These are phyloP conservation scores for Dryobotodes eremita DNA, from an alignment of 2,888 invertebrate species.

Conservation along the genomic window DNA sequence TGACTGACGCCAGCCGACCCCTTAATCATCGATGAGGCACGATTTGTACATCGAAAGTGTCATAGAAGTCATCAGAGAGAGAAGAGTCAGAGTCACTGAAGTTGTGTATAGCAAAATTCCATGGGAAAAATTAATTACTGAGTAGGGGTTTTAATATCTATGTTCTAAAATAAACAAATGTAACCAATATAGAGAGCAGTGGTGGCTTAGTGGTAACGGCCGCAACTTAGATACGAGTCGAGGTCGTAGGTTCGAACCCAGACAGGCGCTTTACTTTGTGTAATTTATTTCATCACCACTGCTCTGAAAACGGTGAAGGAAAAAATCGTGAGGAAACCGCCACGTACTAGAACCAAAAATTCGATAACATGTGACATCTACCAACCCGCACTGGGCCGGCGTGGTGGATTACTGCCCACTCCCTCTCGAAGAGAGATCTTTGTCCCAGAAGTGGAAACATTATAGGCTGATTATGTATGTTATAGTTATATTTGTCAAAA, in stretches of 20 bases:
- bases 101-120: not conserved
- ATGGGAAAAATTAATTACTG: too few species aligned
- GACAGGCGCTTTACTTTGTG: not conserved
- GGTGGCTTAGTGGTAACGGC: not conserved
- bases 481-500: too few species aligned
- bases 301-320: not conserved
- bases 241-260: not conserved
- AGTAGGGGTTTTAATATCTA: not conserved
- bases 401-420: not conserved
- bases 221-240: not conserved
- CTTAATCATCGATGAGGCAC: slow-evolving; percentile 4
- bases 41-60: not conserved
- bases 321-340: not conserved
- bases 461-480: not conserved
- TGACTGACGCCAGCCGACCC: not conserved
- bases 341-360: not conserved
- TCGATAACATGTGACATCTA: not conserved
- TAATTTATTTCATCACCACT: not conserved
- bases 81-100: not conserved
- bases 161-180: not conserved
- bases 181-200: not conserved
- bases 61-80: not conserved
- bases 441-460: not conserved
- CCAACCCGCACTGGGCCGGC: not conserved
- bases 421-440: not conserved